Base-by-base conservation (phyloP, 1,140 invertebrate genomes). In the Drosophila nikananu region DNA sequence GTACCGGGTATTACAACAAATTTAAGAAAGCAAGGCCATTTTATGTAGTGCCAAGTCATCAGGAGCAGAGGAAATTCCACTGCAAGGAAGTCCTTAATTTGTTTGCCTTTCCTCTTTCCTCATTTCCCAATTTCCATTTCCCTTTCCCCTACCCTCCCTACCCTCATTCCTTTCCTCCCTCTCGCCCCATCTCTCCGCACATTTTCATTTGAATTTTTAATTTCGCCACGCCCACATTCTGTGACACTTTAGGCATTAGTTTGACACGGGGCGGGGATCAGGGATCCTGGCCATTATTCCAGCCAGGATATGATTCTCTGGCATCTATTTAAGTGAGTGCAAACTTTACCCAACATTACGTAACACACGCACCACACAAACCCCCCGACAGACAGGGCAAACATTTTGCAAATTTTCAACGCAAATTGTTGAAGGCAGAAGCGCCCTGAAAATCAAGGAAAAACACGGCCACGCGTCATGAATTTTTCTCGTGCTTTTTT, bases 201-300 rank as follows among this genome's bases (percentile, higher is more conserved):
- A 87, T 89, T 89, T 89, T 89, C 84, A 87, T 87, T 87, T 89
- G 84, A 87, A 87, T 89, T 89, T 87, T 84, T 89, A 87, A 87
- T 87, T 87, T 81, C 49, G 19, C 75, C 66, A 61, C 58, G 54
- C 76, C 46, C 73, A 61, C 74, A 77, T 70, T 51, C 77, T 84
- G 76, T 87, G 81, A 89, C 83, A 89, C 64, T 89, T 89, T 74
- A 48, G 63, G 84, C 77, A 87, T 84, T 84, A 87, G 81, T 89
- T 87, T 89, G 72, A 81, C 84, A 87, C 80, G 35, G 35, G 25
- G 42, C 48, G 51, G 19, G 35, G 66, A 32, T 21, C 17, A 13
- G 37, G 51, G 23, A 37, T 65, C 35, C 35, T 41, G 67, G 17
- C 30, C 72, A 81, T 82, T 72, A 81, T 77, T 67, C 60, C 68